Conservation (phyloP, 1,140 invertebrate species). For the Protaetia brevitarsis region DNA sequence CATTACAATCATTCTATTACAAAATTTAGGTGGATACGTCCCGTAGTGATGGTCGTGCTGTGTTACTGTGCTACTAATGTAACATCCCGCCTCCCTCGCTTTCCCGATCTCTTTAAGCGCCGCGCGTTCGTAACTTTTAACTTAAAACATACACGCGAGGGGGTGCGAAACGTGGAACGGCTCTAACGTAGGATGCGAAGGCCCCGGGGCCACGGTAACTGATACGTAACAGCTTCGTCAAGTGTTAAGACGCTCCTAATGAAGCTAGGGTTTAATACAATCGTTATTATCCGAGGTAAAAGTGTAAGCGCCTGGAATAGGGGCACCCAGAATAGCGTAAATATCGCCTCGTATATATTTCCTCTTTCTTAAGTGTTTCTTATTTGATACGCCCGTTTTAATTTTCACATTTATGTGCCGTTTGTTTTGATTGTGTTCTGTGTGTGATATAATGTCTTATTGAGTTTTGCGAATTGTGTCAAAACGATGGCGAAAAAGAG, state of each 20-base stretch:
- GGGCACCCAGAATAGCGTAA: neutral
- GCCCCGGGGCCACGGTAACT: slow-evolving; percentile 19
- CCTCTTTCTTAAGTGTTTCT: neutral
- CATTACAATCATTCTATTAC: slow-evolving; percentile 1
- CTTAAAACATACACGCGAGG: neutral
- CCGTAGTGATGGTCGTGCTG: neutral
- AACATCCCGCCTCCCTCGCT: neutral
- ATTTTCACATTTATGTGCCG: no score
- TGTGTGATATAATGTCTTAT: no score
- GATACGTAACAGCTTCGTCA: slow-evolving; percentile 22
- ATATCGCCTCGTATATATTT: neutral
- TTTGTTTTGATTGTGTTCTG: no score
- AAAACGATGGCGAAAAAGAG: no score
- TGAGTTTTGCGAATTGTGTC: no score
- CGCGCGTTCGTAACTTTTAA: neutral
- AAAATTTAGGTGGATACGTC: neutral
- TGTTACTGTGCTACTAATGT: slow-evolving; percentile 7
- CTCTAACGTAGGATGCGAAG: neutral
- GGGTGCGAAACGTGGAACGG: neutral
- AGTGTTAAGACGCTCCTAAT: slow-evolving; percentile 23
- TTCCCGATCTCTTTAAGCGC: neutral
- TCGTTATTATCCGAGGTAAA: slow-evolving; percentile 12
- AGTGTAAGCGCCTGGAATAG: slow-evolving; percentile 5
- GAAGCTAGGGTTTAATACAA: slow-evolving; percentile 18
- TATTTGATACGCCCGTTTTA: no score